Base-by-base conservation (phyloP, 1,140 invertebrate genomes). In the Lamellibrachia luymesi region DNA sequence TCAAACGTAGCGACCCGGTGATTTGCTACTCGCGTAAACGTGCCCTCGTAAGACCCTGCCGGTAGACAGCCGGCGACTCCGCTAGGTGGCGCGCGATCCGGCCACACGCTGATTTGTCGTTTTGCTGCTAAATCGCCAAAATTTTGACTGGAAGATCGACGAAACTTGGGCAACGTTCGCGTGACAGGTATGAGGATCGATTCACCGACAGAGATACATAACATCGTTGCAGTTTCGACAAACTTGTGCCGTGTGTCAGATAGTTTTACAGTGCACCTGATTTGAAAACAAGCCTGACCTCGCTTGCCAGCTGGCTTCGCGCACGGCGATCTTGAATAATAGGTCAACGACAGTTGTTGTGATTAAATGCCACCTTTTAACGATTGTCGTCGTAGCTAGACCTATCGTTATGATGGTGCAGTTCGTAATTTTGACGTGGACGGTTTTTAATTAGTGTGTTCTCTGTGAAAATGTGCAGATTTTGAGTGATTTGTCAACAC, bases 201-300 rank as follows among this genome's bases (percentile, higher is more conserved):
- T 80, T 80, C 64, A 2, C 13, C 64, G 64, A 80, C 64, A 2
- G 8, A 22, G 64, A 80, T 80, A 80, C 1, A 80, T 80, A 80
- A 80, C 64, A 80, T 80, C 8, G 64, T 80, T 22, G 64, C 64
- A 80, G 64, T 80, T 80, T 80, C 64, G 7, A 22, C 64, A 80
- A 80, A 80, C 64, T 80, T 80, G 64, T 17, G 64, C 13, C 17
- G 64, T 22, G 64, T 80, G 64, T 22, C 64, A 80, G 64, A 22
- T 80, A 80, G 64, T 80, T 80, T 80, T 80, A 80, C 64, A 80
- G 64, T 80, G 64, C 64, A 8, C 64, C 64, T 80, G 64, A 80
- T 80, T 80, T 80, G 64, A 80, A 80, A 80, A 80, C 64, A 80
- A 80, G 64, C 64, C 64, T 80, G 64, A 80, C 64, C 64, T 80